Percentiles rank a stretch among this genome's conserved stretches.
These are phyloP conservation scores for Heterochromis multidens DNA, from an alignment of 2,113 vertebrate genomes.

Conservation along the genomic window DNA sequence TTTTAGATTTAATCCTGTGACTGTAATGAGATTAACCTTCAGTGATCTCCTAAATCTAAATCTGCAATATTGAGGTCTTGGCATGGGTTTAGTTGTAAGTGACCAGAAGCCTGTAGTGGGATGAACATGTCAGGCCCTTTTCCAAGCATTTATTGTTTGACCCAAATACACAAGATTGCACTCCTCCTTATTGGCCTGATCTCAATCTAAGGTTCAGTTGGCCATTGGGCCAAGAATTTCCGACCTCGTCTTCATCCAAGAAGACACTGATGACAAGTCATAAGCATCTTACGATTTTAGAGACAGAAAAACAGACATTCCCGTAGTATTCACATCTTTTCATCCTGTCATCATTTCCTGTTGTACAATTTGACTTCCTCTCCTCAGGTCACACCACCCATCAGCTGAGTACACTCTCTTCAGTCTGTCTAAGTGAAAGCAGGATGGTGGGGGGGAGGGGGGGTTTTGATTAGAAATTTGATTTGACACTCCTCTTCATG, in stretches of 20 bases:
- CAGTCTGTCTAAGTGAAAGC: background rate
- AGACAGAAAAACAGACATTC: background rate
- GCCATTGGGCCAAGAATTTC: background rate
- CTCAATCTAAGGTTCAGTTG: background rate
- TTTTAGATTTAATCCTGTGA: background rate
- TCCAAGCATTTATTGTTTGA: conserved; percentile 29
- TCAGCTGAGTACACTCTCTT: background rate
- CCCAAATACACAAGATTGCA: conserved; percentile 38
- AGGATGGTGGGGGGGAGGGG: background rate
- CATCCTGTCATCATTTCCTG: conserved; percentile 40
- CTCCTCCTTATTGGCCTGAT: background rate
- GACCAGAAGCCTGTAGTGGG: background rate
- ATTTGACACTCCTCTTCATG: background rate
- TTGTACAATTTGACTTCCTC: conserved; percentile 20
- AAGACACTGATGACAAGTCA: background rate
- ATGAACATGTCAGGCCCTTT: background rate
- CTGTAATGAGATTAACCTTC: background rate
- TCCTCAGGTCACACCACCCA: conserved; percentile 23
- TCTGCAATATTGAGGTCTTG: background rate
- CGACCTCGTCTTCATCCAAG: background rate
- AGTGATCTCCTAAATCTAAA: background rate
- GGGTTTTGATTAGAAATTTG: background rate
- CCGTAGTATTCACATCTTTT: background rate
- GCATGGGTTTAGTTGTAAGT: background rate
- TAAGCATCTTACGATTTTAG: background rate